phyloP scores from a whole-genome alignment of 1,140 invertebrate genomes.

The Notospermus geniculatus region DNA sequence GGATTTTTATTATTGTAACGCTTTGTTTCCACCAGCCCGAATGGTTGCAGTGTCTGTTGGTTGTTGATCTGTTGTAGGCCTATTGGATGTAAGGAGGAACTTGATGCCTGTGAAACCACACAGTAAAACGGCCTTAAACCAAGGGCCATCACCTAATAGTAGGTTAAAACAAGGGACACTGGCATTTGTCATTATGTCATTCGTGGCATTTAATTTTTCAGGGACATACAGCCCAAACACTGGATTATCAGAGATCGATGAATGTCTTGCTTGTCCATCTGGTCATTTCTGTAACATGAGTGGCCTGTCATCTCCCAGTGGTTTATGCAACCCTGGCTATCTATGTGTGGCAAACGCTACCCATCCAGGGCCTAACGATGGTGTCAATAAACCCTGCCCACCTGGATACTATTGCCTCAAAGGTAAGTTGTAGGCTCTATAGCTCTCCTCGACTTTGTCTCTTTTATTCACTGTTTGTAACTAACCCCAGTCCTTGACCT shows the following conservation, averaged over 20 bases:
- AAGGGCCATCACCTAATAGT: too few species aligned
- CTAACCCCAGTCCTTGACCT: neutral
- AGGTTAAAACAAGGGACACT: too few species aligned
- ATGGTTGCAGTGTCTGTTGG: too few species aligned
- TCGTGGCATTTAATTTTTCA: slow-evolving; percentile 16
- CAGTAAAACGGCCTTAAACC: too few species aligned
- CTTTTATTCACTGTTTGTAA: neutral
- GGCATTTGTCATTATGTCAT: too few species aligned
- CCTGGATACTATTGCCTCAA: slow-evolving; percentile 43
- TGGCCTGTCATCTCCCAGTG: slow-evolving; percentile 34
- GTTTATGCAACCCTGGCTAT: slow-evolving; percentile 43
- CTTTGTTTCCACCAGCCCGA: too few species aligned
- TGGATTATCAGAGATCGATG: slow-evolving; percentile 20
- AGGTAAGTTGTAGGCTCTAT: slow-evolving; percentile 39
- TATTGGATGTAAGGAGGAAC: too few species aligned
- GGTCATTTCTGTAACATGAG: slow-evolving; percentile 44
- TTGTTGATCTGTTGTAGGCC: too few species aligned
- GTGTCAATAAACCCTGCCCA: slow-evolving; percentile 45
- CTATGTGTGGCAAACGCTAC: slow-evolving; percentile 40
- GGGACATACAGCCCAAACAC: slow-evolving; percentile 40
- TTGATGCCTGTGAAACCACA: too few species aligned
- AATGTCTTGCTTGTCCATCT: slow-evolving; percentile 39
- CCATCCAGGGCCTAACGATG: slow-evolving; percentile 38
- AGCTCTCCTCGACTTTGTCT: too few species aligned
- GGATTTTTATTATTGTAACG: too few species aligned